These are phyloP conservation scores for Sterrhoptilus dennistouni DNA, from an alignment of 2,113 vertebrate genomes.

Conservation along the genomic window DNA sequence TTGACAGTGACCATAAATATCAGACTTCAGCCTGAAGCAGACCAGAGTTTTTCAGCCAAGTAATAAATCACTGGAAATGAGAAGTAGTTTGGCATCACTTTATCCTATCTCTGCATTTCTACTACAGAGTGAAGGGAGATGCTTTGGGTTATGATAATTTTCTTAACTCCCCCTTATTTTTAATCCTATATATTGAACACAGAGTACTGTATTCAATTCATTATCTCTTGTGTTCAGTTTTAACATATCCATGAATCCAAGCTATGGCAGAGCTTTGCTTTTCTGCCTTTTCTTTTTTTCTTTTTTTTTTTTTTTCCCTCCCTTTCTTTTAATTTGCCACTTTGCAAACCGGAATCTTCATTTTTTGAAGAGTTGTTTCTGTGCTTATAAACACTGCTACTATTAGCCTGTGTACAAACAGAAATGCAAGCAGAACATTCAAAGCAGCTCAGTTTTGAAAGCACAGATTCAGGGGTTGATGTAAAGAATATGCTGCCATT, in stretches of 20 bases:
- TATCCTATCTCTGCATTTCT: background rate
- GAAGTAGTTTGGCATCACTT: background rate
- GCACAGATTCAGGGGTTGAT: background rate
- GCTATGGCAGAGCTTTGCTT: background rate
- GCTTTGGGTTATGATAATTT: background rate
- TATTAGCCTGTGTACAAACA: background rate
- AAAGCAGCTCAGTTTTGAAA: background rate
- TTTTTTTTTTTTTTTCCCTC: background rate
- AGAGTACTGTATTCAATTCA: background rate
- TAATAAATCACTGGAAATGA: background rate
- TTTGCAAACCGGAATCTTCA: background rate
- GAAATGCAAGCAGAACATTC: background rate
- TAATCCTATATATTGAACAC: background rate
- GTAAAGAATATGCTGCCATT: conserved; percentile 8
- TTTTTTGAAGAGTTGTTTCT: background rate
- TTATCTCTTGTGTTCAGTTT: background rate
- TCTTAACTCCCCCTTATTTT: background rate
- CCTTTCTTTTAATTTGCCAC: background rate
- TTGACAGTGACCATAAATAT: conserved; percentile 17
- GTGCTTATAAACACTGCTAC: background rate
- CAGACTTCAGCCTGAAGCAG: background rate
- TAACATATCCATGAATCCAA: background rate
- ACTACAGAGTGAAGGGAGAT: background rate
- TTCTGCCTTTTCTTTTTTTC: background rate
- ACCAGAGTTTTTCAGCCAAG: background rate